Conservation (phyloP, 2,113 vertebrate genomes). For the Enhydra lutris region DNA sequence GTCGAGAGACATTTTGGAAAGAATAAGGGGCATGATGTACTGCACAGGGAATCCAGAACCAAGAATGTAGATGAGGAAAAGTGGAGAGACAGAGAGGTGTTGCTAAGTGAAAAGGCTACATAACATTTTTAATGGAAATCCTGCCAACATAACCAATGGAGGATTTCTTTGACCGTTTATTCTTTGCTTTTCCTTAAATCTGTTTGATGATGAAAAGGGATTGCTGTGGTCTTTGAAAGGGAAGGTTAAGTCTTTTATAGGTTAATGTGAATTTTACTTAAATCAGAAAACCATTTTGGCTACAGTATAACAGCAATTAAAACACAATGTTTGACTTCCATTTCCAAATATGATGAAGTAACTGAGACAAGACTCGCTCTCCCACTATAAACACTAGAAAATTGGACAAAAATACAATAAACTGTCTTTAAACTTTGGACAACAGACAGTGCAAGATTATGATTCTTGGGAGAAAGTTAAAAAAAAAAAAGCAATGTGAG, state of each 20-base stretch:
- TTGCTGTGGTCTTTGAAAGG: background rate
- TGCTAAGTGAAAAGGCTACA: background rate
- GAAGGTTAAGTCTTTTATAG: background rate
- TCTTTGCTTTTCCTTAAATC: background rate
- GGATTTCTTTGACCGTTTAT: background rate
- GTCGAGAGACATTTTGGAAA: background rate
- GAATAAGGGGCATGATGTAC: background rate
- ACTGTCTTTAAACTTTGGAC: background rate
- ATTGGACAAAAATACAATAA: background rate
- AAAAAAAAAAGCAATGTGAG: background rate
- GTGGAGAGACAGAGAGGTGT: too few species aligned
- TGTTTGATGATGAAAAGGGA: background rate
- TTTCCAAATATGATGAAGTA: background rate
- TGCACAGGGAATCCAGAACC: background rate
- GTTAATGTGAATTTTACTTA: slow-evolving; percentile 7
- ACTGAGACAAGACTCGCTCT: background rate
- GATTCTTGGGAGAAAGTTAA: background rate
- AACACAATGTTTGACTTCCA: background rate
- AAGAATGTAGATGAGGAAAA: background rate
- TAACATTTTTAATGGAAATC: background rate
- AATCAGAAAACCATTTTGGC: background rate
- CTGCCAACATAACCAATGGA: background rate
- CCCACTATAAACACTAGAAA: background rate
- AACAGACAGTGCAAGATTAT: background rate
- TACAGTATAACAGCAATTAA: background rate